Conservation (phyloP, 1,140 invertebrate species). For the Drosophila serrata region DNA sequence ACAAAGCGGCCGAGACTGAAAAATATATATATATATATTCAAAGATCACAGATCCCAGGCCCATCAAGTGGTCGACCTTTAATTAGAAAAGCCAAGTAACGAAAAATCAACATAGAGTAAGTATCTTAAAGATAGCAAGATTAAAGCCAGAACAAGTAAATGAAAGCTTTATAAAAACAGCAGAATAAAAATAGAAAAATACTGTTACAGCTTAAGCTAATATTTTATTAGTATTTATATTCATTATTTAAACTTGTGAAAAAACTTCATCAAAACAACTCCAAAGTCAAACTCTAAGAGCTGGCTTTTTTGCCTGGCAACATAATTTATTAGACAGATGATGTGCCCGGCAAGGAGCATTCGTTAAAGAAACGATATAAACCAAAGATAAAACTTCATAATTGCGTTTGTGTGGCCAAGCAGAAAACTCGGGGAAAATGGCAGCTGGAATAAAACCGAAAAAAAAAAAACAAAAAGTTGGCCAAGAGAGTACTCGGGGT, state of each 20-base stretch:
- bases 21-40: conserved; percentile 25
- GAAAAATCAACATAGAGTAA: conserved; percentile 9
- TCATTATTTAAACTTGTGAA: not conserved
- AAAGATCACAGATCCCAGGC: conserved; percentile 37
- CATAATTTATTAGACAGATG: conserved; percentile 74
- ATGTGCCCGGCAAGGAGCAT: conserved; percentile 57
- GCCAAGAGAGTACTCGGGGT: conserved; percentile 1
- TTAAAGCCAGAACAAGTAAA: not conserved
- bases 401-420: conserved; percentile 74
- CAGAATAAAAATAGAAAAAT: not conserved
- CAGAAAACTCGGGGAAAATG: conserved; percentile 20
- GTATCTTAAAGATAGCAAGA: not conserved
- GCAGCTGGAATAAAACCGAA: conserved; percentile 25
- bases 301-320: conserved; percentile 17
- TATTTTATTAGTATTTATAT: not conserved
- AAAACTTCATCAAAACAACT: conserved; percentile 27
- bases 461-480: conserved; percentile 56
- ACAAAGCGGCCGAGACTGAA: conserved; percentile 73
- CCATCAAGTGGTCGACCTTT: conserved; percentile 73
- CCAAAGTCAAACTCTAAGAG: not conserved
- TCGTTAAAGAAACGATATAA: conserved; percentile 65
- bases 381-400: conserved; percentile 80
- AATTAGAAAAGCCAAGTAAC: conserved; percentile 67
- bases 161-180: not conserved
- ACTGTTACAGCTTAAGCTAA: not conserved